Evolutionary conservation across 1,140 invertebrate species (phyloP), one percentile per base, ranked within the genome.

Genomic region (Lepidostoma basale): DNA sequence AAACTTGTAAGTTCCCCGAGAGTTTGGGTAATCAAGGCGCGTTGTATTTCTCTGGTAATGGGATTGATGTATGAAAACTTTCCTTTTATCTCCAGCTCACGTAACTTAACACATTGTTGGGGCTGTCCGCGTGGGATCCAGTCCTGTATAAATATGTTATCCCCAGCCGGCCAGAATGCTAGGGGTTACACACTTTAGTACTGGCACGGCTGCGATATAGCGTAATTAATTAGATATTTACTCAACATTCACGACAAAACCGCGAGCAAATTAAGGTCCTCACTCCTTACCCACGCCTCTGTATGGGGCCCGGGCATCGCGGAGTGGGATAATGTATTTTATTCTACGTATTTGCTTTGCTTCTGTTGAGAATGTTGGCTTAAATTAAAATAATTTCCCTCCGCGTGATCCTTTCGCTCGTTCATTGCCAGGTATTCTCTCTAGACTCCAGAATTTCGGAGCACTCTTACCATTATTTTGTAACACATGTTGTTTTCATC

Each of bases 171-270:
- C 16, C 20, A 20, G 12, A 18, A 22, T n/a, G 45, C 45, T 49
- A n/a, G 45, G 18, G n/a, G n/a, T n/a, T n/a, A n/a, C n/a, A n/a
- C n/a, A n/a, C n/a, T n/a, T n/a, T n/a, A n/a, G n/a, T n/a, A n/a
- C n/a, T n/a, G 25, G 25, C 45, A 20, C 45, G n/a, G 45, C 45
- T 49, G 45, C n/a, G 45, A 23, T 49, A 22, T 5, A 23, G 23
- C 9, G 45, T 49, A 49, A 49, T 49, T 26, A 49, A 49, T 49
- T 22, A 49, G 22, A 9, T 49, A 49, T 49, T 49, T 49, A 49
- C 45, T 23, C 25, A 12, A 23, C 45, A 49, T 12, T 25, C 23
- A 49, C 25, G 45, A 12, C 45, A 3, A 49, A 20, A 49, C 45
- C 22, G 25, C 45, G 2, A 49, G 3, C 16, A 14, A 3, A 3